A percentile compares a stretch with the other conserved stretches of the same genome.
phyloP scores from a whole-genome alignment of 2,888 invertebrate species.

The Crossocerus cetratus region DNA sequence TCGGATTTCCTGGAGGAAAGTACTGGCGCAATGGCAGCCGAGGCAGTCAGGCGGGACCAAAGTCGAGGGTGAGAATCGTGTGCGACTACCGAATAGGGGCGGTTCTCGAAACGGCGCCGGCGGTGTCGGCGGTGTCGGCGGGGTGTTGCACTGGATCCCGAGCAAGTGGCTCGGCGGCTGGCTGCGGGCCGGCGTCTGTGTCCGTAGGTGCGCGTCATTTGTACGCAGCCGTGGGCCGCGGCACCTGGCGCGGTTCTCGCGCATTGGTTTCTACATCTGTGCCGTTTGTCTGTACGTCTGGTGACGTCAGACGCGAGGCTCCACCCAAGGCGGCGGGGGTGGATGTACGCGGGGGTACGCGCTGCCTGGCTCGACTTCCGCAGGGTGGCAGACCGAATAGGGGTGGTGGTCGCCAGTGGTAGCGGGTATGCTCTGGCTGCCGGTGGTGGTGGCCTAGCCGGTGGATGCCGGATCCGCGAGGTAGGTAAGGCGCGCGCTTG shows the following conservation, averaged over 20 bases:
- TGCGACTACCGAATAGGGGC: constrained; percentile 44
- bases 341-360: constrained; percentile 42
- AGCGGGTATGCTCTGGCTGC: constrained; percentile 14
- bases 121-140: constrained; percentile 32
- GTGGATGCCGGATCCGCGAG: constrained; percentile 44
- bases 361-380: constrained; percentile 40
- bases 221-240: constrained; percentile 71
- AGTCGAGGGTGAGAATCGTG: constrained; percentile 28
- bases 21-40: constrained; percentile 53
- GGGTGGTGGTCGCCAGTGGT: constrained; percentile 42
- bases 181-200: no score
- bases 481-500: constrained; percentile 66
- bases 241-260: constrained; percentile 52
- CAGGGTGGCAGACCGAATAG: constrained; percentile 35
- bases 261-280: constrained; percentile 76
- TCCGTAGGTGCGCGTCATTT: constrained; percentile 47
- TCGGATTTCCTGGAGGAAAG: constrained; percentile 28
- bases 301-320: constrained; percentile 72
- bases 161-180: constrained; percentile 20
- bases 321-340: constrained; percentile 70
- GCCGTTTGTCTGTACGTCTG: constrained; percentile 73
- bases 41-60: constrained; percentile 58
- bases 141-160: neutral
- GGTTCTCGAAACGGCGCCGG: constrained; percentile 55
- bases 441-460: constrained; percentile 43